Evolutionary conservation across 2,113 vertebrate species (phyloP), one percentile per base, ranked within the genome.

Genomic region (Dasypus novemcinctus): DNA sequence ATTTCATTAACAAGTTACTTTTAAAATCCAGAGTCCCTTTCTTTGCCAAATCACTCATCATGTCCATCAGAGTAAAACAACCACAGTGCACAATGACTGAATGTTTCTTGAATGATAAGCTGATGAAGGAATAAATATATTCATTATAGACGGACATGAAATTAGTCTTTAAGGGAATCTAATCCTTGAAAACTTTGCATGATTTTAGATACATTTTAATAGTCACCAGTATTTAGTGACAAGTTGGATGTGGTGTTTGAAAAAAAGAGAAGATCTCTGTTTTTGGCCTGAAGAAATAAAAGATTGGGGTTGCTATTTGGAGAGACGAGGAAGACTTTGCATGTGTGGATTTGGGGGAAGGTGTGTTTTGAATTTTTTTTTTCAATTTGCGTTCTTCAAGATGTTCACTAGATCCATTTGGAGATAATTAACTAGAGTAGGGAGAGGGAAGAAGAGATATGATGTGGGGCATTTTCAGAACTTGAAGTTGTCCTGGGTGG

Each of bases 41-140:
- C 36, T 76, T 68, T 90, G 38, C 2, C 38, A 1, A 27, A 13
- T 78, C 12, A 59, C 2, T 76, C 41, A 52, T 59, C 29, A 74
- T 3, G 0, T 2, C 8, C 75, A 3, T 46, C 57, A 91, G 4
- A 81, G 59, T 25, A 91, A 57, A 18, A 7, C 74, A 33, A 36
- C 74, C 25, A 85, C 4, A 72, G 2, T 41, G 41, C 91, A 54
- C 4, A 78, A 41, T n/a, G 61, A 87, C 33, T 76, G 75, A 90
- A 66, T 78, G 5, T 4, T 86, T 93, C 21, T 86, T 52, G 54
- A 71, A 57, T 94, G 11, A 76, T 93, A 91, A 87, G 43, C 59
- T 2, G 36, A 49, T 59, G 4, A 76, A 79, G 66, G 9, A 75
- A 63, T 66, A 59, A 84, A 82, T 43, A 9, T 43, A 71, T 29